Evolutionary conservation across 2,797 vertebrate species (phyloP), one percentile per base, ranked within the genome.

Genomic region (Mus spretus): DNA sequence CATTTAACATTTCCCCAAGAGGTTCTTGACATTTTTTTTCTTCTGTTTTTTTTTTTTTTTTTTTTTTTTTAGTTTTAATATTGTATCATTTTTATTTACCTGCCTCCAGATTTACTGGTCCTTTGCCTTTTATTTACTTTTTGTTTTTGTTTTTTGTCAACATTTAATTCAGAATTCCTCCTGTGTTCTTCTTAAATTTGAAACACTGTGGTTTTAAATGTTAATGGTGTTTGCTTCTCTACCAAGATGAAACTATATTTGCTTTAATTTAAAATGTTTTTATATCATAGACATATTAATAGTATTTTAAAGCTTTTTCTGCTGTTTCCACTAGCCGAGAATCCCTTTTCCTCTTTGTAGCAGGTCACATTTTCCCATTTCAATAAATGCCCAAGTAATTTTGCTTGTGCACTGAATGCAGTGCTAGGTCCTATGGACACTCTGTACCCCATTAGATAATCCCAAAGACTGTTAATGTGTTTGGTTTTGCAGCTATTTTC

Each of bases 241-340:
- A n/a, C 47, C 72, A 63, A 67, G n/a, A 61, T 75, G 22, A 7
- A 34, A 34, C 20, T 47, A 26, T 53, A 53, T 88, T 85, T 65
- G 31, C 53, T 55, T 82, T 91, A 82, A 86, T 67, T 91, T 72
- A 89, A 57, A 89, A 74, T 83, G 89, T 83, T 91, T 92, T n/a
- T 61, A 40, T 22, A 59, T 88, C 34, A 47, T 84, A 50, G 57
- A 59, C 13, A 70, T 81, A 91, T 74, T 85, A 85, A 70, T n/a
- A 75, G 11, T n/a, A 50, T 6, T 93, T 95, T 55, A 91, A 86
- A 75, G 81, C 8, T 95, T 77, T 61, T 53, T 67, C 79, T 94
- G 59, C 28, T 89, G 53, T 70, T n/a, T 91, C 67, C 67, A 89
- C 59, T 26, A 86, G 40, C 78, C 67, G 31, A 92, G 44, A 53